Evolutionary conservation across 1,140 invertebrate species (phyloP).

Genomic region (Cydia pomonella): DNA sequence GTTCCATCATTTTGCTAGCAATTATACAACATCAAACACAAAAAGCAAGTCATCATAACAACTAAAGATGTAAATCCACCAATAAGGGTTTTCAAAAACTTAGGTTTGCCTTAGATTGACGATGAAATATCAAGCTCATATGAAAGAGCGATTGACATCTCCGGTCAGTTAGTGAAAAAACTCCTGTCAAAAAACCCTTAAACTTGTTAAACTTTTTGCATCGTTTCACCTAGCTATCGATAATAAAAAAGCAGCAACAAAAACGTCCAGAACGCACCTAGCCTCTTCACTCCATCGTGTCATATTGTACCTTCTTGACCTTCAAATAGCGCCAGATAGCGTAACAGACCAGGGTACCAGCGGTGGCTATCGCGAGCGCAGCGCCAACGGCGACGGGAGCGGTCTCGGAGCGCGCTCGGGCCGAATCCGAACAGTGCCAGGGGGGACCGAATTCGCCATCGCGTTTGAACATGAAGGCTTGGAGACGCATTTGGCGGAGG

Average conservation of each 20-base stretch:
- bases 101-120: not conserved
- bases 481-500: constrained; percentile 81
- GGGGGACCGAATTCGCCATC: constrained; percentile 81
- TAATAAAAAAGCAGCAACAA: constrained; percentile 29
- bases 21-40: not conserved
- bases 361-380: constrained; percentile 89
- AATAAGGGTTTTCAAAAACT: not conserved
- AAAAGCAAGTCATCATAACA: not conserved
- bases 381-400: constrained; percentile 93
- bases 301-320: constrained; percentile 95
- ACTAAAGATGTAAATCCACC: not conserved
- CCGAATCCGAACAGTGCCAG: constrained; percentile 81
- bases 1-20: not conserved
- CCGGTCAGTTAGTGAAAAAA: not conserved
- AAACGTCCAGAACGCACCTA: constrained; percentile 48
- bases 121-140: no score
- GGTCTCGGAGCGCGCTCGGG: constrained; percentile 86
- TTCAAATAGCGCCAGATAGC: constrained; percentile 93
- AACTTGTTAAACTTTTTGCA: no score
- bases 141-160: no score
- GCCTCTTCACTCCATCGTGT: constrained; percentile 90
- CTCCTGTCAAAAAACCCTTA: not conserved
- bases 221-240: no score
- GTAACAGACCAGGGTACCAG: constrained; percentile 91
- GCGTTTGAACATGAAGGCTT: constrained; percentile 83